These are phyloP conservation scores for Carapus acus DNA, from an alignment of 2,797 vertebrate genomes.

Conservation along the genomic window DNA sequence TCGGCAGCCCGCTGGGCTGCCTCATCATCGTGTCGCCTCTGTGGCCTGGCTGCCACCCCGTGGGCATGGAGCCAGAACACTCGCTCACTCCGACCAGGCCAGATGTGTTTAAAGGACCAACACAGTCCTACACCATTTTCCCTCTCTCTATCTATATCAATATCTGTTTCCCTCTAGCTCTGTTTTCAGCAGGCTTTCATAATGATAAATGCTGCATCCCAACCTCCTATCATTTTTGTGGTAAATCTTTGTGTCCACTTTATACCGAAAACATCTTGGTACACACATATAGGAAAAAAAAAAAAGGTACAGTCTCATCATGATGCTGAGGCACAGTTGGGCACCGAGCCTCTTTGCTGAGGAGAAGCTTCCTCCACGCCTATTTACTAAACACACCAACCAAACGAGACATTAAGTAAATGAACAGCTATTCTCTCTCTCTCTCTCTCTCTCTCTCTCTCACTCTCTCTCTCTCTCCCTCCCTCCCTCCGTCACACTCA, in stretches of 20 bases:
- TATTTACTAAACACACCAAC: constrained; percentile 41
- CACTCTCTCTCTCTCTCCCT: not conserved
- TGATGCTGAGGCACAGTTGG: no score
- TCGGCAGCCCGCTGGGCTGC: constrained; percentile 17
- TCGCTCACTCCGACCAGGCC: constrained; percentile 31
- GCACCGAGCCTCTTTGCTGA: constrained; percentile 17
- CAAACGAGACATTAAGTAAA: constrained; percentile 11
- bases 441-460: constrained; percentile 1
- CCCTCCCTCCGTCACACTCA: not conserved
- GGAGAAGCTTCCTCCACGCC: constrained; percentile 39
- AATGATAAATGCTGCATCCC: no score
- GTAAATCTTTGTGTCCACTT: no score
- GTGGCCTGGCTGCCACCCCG: constrained; percentile 31
- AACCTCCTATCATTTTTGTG: no score
- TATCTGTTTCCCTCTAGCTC: no score
- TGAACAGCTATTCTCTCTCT: not conserved
- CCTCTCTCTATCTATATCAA: no score
- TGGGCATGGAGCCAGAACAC: constrained; percentile 30
- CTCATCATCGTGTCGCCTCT: constrained; percentile 13
- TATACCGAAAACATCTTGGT: no score
- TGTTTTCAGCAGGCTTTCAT: no score
- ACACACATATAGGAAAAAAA: constrained; percentile 21
- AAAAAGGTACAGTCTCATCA: constrained; percentile 22
- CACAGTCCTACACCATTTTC: constrained; percentile 10
- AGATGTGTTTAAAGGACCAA: constrained; percentile 16